Conservation (phyloP, 2,888 invertebrate species). For the Folsomia manolachei region DNA sequence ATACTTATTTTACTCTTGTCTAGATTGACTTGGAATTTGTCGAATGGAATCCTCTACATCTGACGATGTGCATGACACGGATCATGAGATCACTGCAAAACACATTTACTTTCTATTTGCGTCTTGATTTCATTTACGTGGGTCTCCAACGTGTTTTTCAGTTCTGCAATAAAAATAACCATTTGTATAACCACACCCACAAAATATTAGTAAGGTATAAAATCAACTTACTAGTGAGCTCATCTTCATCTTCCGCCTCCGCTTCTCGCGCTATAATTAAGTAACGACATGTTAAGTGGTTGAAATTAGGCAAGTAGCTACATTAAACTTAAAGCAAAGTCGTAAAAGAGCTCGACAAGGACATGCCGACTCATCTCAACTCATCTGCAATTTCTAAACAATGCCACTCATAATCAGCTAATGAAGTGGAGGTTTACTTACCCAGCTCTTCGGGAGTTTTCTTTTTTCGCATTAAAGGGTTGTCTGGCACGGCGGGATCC, state of each 20-base stretch:
- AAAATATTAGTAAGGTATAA: conserved; percentile 1
- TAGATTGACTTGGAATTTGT: not conserved
- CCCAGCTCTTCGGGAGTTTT: conserved; percentile 98
- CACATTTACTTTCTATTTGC: conserved; percentile 94
- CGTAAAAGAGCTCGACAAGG: too few species aligned
- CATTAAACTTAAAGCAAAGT: too few species aligned
- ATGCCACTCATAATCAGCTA: too few species aligned
- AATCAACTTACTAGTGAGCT: conserved; percentile 80
- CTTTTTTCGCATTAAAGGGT: conserved; percentile 95
- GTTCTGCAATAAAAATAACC: conserved; percentile 79
- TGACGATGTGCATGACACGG: conserved; percentile 16
- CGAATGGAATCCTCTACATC: conserved; percentile 6
- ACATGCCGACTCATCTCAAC: too few species aligned
- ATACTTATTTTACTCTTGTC: not conserved
- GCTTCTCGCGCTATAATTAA: too few species aligned
- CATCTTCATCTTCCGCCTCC: conserved; percentile 91
- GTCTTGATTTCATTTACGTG: conserved; percentile 95
- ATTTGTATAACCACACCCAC: too few species aligned
- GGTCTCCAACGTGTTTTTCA: conserved; percentile 95
- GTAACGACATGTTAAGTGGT: too few species aligned
- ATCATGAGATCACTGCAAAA: conserved; percentile 73
- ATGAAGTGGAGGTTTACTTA: too few species aligned
- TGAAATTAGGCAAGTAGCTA: too few species aligned
- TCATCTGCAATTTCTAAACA: too few species aligned
- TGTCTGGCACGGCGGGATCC: conserved; percentile 78